A percentile compares a stretch with the other conserved stretches of the same genome.
These are phyloP conservation scores for Numenius arquata DNA, from an alignment of 2,113 vertebrate species.

Conservation along the genomic window DNA sequence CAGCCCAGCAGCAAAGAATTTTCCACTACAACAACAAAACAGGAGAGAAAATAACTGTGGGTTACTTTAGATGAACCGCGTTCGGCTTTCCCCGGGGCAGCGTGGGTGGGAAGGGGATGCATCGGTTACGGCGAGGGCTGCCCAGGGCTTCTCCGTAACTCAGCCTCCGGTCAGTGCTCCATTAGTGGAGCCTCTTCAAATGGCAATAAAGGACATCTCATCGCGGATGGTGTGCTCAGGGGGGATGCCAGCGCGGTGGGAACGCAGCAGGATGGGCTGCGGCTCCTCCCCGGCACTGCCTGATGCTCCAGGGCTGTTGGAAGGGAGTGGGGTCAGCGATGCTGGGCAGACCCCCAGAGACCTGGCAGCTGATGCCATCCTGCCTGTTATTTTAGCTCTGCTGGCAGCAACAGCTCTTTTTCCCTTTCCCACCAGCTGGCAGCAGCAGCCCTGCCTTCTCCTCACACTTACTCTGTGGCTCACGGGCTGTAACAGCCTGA, in stretches of 20 bases:
- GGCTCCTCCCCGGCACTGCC: neutral
- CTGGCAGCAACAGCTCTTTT: neutral
- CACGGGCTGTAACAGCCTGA: accelerated
- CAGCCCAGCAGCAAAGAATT: neutral
- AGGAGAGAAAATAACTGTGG: neutral
- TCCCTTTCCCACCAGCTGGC: neutral
- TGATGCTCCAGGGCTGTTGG: neutral
- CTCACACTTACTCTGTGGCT: neutral
- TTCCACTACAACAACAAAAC: neutral
- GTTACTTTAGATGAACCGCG: neutral
- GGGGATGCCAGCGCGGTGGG: neutral
- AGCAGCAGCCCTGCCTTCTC: neutral
- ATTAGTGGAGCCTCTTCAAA: neutral
- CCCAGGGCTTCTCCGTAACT: neutral
- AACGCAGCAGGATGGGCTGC: neutral
- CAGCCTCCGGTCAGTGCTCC: neutral
- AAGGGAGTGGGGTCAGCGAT: accelerated
- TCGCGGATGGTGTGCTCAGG: accelerated
- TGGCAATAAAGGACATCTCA: neutral
- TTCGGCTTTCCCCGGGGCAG: neutral
- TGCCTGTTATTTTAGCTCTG: neutral
- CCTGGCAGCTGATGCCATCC: neutral
- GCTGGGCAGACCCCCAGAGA: neutral
- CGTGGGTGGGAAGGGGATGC: accelerated
- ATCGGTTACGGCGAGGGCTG: accelerated